These are phyloP conservation scores for Spicauda simplicius DNA, from an alignment of 2,888 invertebrate genomes.

Conservation along the genomic window DNA sequence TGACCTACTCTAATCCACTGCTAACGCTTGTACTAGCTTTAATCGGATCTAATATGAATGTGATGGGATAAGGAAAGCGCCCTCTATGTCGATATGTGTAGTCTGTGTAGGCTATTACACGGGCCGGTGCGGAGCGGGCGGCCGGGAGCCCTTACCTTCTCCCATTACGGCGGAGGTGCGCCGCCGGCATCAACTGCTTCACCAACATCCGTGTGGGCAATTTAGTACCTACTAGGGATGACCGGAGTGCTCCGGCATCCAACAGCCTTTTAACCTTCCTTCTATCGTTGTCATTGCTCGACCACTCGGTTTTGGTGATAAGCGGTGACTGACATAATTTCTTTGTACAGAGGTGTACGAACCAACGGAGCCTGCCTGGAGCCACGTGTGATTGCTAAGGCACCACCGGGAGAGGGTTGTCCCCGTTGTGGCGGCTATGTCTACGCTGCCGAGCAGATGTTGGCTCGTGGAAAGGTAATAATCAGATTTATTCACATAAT, in stretches of 20 bases:
- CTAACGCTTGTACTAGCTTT: slow-evolving; percentile 81
- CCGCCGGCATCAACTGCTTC: slow-evolving; percentile 79
- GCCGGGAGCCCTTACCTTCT: slow-evolving; percentile 84
- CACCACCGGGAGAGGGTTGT: slow-evolving; percentile 94
- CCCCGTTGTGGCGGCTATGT: slow-evolving; percentile 95
- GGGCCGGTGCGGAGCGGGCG: slow-evolving; percentile 81
- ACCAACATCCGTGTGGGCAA: slow-evolving; percentile 73
- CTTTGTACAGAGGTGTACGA: slow-evolving; percentile 74
- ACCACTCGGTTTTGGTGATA: slow-evolving; percentile 44
- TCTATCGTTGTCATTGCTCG: slow-evolving; percentile 71
- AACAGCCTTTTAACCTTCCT: slow-evolving; percentile 80
- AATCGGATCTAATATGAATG: slow-evolving; percentile 75
- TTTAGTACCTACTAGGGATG: slow-evolving; percentile 63
- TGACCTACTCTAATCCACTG: slow-evolving; percentile 72
- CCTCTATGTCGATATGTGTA: slow-evolving; percentile 82
- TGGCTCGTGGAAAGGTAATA: slow-evolving; percentile 95
- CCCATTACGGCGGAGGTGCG: slow-evolving; percentile 85
- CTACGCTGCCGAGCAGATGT: slow-evolving; percentile 96
- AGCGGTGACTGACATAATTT: slow-evolving; percentile 52
- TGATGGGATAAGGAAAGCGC: slow-evolving; percentile 92
- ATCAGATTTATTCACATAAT: slow-evolving; percentile 19
- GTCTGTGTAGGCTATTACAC: slow-evolving; percentile 60
- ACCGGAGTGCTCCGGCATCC: slow-evolving; percentile 66
- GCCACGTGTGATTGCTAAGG: slow-evolving; percentile 90
- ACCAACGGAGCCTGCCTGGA: slow-evolving; percentile 88